Evolutionary conservation across 2,113 vertebrate species (phyloP).

Genomic region (Kryptolebias marmoratus): DNA sequence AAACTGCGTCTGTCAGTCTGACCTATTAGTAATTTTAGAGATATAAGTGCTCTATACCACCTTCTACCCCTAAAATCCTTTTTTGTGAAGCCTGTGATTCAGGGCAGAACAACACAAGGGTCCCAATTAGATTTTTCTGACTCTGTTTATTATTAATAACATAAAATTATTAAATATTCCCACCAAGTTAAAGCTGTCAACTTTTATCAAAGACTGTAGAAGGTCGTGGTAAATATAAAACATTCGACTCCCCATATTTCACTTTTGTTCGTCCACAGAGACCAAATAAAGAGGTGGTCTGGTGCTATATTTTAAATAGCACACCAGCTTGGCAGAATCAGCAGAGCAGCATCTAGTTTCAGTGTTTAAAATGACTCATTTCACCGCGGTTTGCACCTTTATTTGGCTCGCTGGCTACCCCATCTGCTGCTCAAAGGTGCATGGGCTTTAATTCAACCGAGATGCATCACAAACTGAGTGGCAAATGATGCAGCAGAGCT

Average conservation of each 20-base stretch:
- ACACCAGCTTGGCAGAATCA: neutral
- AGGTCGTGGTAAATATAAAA: neutral
- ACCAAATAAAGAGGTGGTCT: neutral
- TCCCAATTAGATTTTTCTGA: no score
- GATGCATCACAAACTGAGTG: neutral
- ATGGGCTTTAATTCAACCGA: no score
- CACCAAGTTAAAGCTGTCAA: no score
- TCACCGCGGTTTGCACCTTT: neutral
- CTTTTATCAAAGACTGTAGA: neutral
- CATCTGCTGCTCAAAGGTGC: neutral
- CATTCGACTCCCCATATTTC: neutral
- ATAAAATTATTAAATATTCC: no score
- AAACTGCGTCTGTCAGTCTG: no score
- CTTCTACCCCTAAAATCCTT: no score
- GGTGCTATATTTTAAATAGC: neutral
- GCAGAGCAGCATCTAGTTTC: neutral
- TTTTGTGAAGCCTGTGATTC: no score
- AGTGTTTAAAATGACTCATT: neutral
- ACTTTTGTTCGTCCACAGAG: neutral
- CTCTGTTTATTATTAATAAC: no score
- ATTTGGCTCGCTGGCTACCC: neutral
- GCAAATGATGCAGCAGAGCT: neutral
- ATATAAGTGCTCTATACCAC: no score
- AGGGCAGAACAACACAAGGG: no score
- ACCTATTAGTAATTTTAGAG: no score